phyloP scores from a whole-genome alignment of 92 coral and sea anemone genomes.

The Heteractis magnifica region DNA sequence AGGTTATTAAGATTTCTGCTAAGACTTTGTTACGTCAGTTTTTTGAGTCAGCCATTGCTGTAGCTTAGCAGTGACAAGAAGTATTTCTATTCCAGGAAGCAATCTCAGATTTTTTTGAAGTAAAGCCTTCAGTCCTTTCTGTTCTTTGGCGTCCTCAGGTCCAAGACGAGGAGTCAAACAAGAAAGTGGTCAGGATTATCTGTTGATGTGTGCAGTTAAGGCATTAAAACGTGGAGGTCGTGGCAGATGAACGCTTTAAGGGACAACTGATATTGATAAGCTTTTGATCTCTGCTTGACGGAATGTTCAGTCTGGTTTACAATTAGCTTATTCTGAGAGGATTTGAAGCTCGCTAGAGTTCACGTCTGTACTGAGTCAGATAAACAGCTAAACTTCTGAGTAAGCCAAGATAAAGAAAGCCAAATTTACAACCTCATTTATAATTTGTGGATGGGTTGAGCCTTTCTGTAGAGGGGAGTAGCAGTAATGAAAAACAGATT shows the following conservation, averaged over 20 bases:
- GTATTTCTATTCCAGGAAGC: not conserved
- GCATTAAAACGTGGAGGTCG: constrained; percentile 40
- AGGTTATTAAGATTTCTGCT: not conserved
- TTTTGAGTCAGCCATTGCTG: not conserved
- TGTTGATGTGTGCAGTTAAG: constrained; percentile 37
- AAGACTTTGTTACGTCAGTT: not conserved
- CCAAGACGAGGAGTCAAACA: constrained; percentile 21
- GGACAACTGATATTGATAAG: constrained; percentile 44
- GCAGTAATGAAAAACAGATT: not conserved
- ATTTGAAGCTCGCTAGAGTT: constrained; percentile 29
- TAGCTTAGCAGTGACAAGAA: constrained; percentile 1
- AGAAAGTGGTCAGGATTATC: constrained; percentile 38
- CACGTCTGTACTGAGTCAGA: constrained; percentile 36
- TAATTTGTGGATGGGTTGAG: not conserved
- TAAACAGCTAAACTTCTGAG: constrained; percentile 34
- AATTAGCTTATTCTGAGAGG: constrained; percentile 43
- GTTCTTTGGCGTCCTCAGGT: constrained; percentile 35
- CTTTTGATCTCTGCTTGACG: constrained; percentile 36
- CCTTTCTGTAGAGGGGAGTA: constrained; percentile 1
- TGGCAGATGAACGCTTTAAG: constrained; percentile 37
- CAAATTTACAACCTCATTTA: constrained; percentile 3
- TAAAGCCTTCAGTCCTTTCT: constrained; percentile 6
- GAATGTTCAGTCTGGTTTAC: constrained; percentile 41
- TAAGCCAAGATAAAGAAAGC: constrained; percentile 20
- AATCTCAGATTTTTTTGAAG: not conserved